Evolutionary conservation across 92 coral and sea anemone species (phyloP).

Genomic region (Zoanthus sansibaricus): DNA sequence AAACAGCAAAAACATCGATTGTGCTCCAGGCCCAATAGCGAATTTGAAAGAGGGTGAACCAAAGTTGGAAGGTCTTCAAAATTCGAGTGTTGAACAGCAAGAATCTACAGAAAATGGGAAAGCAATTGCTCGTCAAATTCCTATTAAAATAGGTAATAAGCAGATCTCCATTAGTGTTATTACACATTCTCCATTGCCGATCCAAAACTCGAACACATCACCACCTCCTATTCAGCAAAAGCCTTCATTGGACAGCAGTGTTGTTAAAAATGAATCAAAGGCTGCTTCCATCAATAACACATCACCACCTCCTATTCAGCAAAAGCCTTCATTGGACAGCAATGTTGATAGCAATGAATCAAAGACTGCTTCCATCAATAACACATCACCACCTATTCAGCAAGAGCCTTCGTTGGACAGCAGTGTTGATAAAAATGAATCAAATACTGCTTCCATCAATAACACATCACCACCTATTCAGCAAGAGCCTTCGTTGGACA

Average conservation of each 20-base stretch:
- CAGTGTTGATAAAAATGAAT: neutral
- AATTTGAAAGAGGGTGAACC: neutral
- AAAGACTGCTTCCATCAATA: neutral
- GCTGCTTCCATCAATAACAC: no score
- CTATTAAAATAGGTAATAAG: conserved; percentile 31
- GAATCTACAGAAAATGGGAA: neutral
- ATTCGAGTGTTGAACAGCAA: neutral
- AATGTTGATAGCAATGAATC: conserved; percentile 2
- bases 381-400: neutral
- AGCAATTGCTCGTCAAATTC: conserved; percentile 38
- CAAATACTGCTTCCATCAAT: neutral
- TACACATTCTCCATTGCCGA: conserved; percentile 17
- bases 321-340: conserved; percentile 18
- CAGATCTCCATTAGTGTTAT: conserved; percentile 42
- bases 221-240: neutral
- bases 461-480: neutral
- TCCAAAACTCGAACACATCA: neutral
- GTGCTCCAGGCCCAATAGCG: conserved; percentile 34
- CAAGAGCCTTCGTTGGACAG: conserved; percentile 14
- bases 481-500: conserved; percentile 15
- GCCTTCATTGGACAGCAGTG: conserved; percentile 18
- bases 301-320: neutral
- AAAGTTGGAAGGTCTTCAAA: neutral
- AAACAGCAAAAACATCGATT: conserved; percentile 30
- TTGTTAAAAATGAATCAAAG: neutral